Percentiles rank a stretch among this genome's conserved stretches.
Conservation (phyloP, 2,113 vertebrate genomes). For the Calyptommatus sinebrachiatus region DNA sequence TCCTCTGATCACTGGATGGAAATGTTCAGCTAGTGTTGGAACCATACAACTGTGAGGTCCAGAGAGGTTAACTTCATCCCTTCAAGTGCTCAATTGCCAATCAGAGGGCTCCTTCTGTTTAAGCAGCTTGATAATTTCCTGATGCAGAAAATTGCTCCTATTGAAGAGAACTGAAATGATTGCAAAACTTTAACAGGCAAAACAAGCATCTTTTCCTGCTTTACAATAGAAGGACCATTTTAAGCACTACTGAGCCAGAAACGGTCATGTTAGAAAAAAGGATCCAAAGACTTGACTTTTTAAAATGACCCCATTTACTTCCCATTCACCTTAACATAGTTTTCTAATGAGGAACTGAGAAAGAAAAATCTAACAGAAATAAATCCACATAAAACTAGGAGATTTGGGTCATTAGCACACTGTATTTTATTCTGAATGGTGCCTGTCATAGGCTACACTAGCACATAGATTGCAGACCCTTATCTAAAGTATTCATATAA, state of each 20-base stretch:
- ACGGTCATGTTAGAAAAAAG: slow-evolving; percentile 2
- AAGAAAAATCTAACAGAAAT: slow-evolving; percentile 39
- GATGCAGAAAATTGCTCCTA: slow-evolving; percentile 52
- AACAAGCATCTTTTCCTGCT: slow-evolving; percentile 34
- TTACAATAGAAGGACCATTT: slow-evolving; percentile 34
- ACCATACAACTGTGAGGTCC: slow-evolving; percentile 68
- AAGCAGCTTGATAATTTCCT: slow-evolving; percentile 59
- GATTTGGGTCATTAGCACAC: not conserved
- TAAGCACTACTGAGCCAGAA: slow-evolving; percentile 42
- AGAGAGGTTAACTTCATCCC: slow-evolving; percentile 67
- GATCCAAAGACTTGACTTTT: slow-evolving; percentile 21
- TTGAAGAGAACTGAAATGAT: slow-evolving; percentile 59
- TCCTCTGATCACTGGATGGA: slow-evolving; percentile 72
- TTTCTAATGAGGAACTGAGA: slow-evolving; percentile 31
- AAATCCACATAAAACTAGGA: slow-evolving; percentile 28
- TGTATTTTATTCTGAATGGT: no score
- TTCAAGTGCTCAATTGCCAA: slow-evolving; percentile 59
- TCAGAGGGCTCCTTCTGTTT: slow-evolving; percentile 61
- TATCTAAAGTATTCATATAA: no score
- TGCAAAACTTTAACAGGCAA: slow-evolving; percentile 50
- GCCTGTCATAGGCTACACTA: no score
- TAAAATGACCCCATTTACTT: not conserved
- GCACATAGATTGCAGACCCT: no score
- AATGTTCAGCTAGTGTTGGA: slow-evolving; percentile 66
- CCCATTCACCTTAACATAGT: slow-evolving; percentile 14